Conservation (phyloP, 2,888 invertebrate genomes). For the Megamerina dolium region DNA sequence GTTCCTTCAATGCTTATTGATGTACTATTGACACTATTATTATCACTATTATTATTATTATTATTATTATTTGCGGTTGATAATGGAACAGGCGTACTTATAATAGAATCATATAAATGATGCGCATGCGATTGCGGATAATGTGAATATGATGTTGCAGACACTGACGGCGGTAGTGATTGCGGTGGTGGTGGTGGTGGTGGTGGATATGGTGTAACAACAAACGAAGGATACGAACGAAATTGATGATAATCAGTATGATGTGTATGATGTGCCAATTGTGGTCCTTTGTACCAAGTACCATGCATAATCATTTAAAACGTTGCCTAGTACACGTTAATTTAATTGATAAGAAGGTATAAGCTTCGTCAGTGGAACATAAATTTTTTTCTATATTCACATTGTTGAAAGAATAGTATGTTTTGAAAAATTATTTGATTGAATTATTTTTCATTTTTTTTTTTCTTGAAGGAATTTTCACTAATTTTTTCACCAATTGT, state of each 20-base stretch:
- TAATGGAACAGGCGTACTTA: conserved; percentile 4
- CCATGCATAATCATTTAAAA: conserved; percentile 48
- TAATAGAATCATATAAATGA: not conserved
- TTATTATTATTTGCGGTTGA: conserved; percentile 19
- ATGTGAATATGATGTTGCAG: conserved; percentile 8
- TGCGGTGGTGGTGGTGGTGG: conserved; percentile 19
- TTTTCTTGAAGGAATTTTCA: too few relatives aligned
- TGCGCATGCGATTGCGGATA: conserved; percentile 1
- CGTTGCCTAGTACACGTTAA: not conserved
- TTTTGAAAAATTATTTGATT: too few relatives aligned
- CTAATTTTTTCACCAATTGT: too few relatives aligned
- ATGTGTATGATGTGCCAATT: conserved; percentile 43
- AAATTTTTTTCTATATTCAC: too few relatives aligned
- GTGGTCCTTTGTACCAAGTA: conserved; percentile 49
- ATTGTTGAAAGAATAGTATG: too few relatives aligned
- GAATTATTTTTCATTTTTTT: too few relatives aligned
- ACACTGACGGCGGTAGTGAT: conserved; percentile 1
- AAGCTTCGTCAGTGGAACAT: too few relatives aligned
- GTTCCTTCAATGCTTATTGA: conserved; percentile 37
- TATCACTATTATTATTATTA: too few relatives aligned
- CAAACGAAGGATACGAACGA: conserved; percentile 46
- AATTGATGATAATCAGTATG: conserved; percentile 40
- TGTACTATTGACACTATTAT: too few relatives aligned
- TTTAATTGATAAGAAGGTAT: too few relatives aligned
- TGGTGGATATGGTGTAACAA: conserved; percentile 43